phyloP scores from a whole-genome alignment of 2,888 invertebrate species.

The Sepiola atlantica region DNA sequence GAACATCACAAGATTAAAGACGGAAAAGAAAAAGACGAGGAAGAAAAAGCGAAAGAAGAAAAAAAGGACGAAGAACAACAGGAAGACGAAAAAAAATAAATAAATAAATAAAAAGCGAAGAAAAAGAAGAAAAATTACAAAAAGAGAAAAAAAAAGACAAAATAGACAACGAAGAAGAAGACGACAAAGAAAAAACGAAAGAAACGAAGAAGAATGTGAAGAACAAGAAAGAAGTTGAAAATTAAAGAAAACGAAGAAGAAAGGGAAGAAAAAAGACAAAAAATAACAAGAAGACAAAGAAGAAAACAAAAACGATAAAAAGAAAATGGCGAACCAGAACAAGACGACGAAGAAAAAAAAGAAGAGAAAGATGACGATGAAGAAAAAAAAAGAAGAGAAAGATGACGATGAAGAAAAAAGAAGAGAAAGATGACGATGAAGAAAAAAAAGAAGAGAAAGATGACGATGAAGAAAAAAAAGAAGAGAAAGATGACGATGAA shows the following conservation, averaged over 20 bases:
- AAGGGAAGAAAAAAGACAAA: neutral
- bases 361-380: too few species aligned
- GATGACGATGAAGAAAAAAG: neutral
- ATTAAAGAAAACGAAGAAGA: neutral
- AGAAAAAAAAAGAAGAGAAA: too few species aligned
- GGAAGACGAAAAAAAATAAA: too few species aligned
- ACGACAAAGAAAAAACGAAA: neutral
- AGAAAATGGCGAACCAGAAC: neutral
- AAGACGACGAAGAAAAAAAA: neutral
- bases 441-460: neutral
- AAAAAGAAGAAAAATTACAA: neutral
- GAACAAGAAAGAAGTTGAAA: neutral
- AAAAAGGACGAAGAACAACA: too few species aligned
- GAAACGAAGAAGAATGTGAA: neutral
- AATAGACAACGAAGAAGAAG: neutral
- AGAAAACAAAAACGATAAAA: too few species aligned
- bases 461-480: neutral
- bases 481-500: neutral
- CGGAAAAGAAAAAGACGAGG: too few species aligned
- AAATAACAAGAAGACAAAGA: neutral
- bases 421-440: too few species aligned
- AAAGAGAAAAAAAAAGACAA: neutral
- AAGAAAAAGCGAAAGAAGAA: too few species aligned
- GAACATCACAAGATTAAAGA: too few species aligned
- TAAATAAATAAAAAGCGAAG: neutral